Evolutionary conservation across 2,888 invertebrate species (phyloP), one percentile per base, ranked within the genome.

Genomic region (Polymixis lichenea): DNA sequence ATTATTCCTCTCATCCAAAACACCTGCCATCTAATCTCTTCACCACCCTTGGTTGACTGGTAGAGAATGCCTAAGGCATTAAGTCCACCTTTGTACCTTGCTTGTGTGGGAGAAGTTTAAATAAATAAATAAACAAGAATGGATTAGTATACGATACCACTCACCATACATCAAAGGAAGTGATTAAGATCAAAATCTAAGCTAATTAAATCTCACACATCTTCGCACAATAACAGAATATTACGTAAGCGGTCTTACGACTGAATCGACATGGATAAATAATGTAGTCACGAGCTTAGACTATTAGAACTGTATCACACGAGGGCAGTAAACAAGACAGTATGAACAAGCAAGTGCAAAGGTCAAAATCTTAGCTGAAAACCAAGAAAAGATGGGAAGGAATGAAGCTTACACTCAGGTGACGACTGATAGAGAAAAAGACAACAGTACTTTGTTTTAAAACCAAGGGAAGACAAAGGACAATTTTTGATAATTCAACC

Each of bases 161-260:
- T 43, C 32, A 60, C 22, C 43, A 61, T 53, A 66, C 17, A 61
- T 25, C 25, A 71, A 71, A 68, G 78, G 73, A 83, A 82, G 69
- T 53, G 72, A 82, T 85, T 72, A 62, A 83, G 86, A 86, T 86
- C 46, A 51, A 15, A 56, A 77, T 70, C 77, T 58, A 19, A 55
- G 62, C 32, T 86, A 86, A 83, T 86, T 74, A 62, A 65, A 83
- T 83, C 83, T 83, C 73, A 83, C 83, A 86, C 83, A 62, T 86
- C 55, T 83, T 60, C 7, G 73, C 56, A 86, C 78, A 74, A 72
- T 51, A 43, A 82, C 85, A 74, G 77, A 43, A 38, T 15, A 19
- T 72, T 62, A 77, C 56, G 66, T 51, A 64, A 85, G 22, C 67
- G 82, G 82, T 69, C 71, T 65, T 72, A 82, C 85, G 65, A 22